Percentiles rank a stretch among this genome's conserved stretches.
phyloP scores from a whole-genome alignment of 2,113 vertebrate genomes.

The Lamprotornis superbus region DNA sequence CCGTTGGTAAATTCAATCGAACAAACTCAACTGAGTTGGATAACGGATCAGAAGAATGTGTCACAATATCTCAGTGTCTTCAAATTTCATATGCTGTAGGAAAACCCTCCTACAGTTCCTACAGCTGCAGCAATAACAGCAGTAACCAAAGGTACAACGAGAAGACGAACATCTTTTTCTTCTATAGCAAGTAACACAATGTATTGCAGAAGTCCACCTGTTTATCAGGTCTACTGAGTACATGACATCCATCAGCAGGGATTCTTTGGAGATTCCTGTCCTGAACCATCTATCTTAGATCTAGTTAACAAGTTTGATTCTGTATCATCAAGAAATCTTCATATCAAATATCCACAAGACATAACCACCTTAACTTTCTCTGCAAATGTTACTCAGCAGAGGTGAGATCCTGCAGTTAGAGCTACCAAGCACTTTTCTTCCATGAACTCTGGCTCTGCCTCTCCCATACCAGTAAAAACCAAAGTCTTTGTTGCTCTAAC shows the following conservation, averaged over 20 bases:
- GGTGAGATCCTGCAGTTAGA: neutral
- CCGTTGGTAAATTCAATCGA: neutral
- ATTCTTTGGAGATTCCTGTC: neutral
- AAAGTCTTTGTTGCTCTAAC: neutral
- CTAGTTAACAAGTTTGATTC: neutral
- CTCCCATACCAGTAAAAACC: neutral
- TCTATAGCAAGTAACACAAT: neutral
- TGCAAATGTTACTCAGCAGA: neutral
- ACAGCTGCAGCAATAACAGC: neutral
- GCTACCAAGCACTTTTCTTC: neutral
- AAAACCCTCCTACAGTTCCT: neutral
- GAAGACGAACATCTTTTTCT: neutral
- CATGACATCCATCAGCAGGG: neutral
- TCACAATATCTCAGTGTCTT: neutral
- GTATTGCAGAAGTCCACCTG: neutral
- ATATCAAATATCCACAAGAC: accelerated
- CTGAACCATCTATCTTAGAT: neutral
- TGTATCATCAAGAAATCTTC: neutral
- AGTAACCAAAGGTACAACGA: neutral
- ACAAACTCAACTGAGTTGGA: neutral
- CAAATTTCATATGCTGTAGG: neutral
- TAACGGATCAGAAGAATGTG: neutral
- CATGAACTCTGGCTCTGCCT: neutral
- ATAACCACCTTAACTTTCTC: neutral
- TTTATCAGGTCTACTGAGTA: neutral